These are phyloP conservation scores for Acronicta psi DNA, from an alignment of 2,888 invertebrate species.

Conservation along the genomic window DNA sequence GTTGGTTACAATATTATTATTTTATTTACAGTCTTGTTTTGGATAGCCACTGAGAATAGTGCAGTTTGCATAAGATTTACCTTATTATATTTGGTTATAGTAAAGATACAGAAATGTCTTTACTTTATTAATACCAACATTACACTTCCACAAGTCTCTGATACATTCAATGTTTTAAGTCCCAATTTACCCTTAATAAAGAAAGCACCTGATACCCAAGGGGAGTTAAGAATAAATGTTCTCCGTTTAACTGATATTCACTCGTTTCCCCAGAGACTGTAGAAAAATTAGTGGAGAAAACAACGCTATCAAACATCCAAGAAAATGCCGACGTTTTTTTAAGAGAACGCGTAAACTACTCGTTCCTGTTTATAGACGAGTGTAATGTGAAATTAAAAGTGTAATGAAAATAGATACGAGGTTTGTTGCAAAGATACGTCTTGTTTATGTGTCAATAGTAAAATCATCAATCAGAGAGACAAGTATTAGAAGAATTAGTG, in stretches of 20 bases:
- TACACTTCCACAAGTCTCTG: background rate
- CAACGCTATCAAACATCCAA: constrained; percentile 43
- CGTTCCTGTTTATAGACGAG: constrained; percentile 23
- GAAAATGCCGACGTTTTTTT: constrained; percentile 37
- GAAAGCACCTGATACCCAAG: constrained; percentile 46
- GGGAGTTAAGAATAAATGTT: constrained; percentile 57
- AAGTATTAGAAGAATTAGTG: background rate
- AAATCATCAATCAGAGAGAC: background rate
- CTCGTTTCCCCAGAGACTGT: constrained; percentile 50
- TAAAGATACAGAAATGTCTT: background rate
- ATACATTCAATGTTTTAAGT: constrained; percentile 7
- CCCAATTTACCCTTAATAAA: constrained; percentile 58
- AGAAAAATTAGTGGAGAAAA: constrained; percentile 58
- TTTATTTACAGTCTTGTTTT: too few relatives aligned
- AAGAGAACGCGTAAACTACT: constrained; percentile 20
- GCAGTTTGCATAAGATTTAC: too few relatives aligned
- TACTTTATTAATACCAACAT: too few relatives aligned
- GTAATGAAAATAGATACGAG: constrained; percentile 10
- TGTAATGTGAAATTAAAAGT: constrained; percentile 13
- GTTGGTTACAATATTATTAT: too few relatives aligned
- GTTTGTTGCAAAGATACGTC: background rate
- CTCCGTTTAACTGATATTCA: constrained; percentile 55
- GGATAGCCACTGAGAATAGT: too few relatives aligned
- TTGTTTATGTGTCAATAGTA: background rate
- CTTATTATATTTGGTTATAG: too few relatives aligned